Base-by-base conservation (phyloP, 2,113 vertebrate genomes). In the Oceanites oceanicus region DNA sequence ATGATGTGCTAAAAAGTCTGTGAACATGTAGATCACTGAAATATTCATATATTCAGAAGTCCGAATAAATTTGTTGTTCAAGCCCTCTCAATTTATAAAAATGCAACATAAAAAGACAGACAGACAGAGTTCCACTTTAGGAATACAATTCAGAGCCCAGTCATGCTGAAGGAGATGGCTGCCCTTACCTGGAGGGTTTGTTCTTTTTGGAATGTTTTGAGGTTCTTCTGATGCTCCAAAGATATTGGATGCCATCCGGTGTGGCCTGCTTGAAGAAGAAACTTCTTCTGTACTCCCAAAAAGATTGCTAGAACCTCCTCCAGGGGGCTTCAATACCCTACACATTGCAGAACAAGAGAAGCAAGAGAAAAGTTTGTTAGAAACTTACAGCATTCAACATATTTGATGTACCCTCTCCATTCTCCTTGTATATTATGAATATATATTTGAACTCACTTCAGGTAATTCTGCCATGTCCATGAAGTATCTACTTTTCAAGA, bases 161-260 rank as follows among this genome's bases (percentile, higher is more conserved):
- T 3, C 1, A 7, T 10, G 17, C 27, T 44, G 23, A 47, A 56
- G 14, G 40, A 78, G 15, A 30, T 6, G 7, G 8, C 52, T 70
- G 49, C n/a, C 83, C 97, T 97, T 71, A 99, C 99, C 99, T 98
- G 99, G 99, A 86, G 99, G 99, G 76, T 99, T 99, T 91, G 99
- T 98, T 96, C 98, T 99, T 93, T 96, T 99, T 32, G 98, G 98
- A 86, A 96, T n/a, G 30, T 81, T 98, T 72, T 98, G 98, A 49
- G 98, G 77, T 94, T 99, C 98, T 90, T 99, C 98, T 7, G 98
- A 96, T 73, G 98, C 95, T 87, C 98, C 98, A 86, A 99, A 99
- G 90, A 99, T 98, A 68, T 98, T 98, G 13, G 99, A 99, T 21
- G 99, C 97, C 99, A 99, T 99, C 85, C 98, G 99, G 93, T 99